Base-by-base conservation (phyloP, 92 coral and sea anemone species). In the Actinernus sp. region DNA sequence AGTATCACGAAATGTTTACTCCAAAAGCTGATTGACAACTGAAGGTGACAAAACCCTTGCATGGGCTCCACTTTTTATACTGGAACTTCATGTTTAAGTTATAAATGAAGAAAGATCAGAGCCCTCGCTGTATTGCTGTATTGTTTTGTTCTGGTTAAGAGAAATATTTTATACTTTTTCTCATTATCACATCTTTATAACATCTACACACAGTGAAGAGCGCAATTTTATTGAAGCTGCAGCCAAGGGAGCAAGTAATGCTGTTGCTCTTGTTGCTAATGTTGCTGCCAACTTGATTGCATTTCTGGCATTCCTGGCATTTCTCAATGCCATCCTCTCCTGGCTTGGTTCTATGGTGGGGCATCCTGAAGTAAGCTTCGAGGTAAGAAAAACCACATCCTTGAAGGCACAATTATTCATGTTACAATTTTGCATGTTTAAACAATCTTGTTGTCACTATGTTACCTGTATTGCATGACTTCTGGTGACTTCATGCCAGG, bases 211-310 rank as follows among this genome's bases (percentile, higher is more conserved):
- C 69, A 93, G 98, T 26, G 90, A 71, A 38, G 98, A 90, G 71
- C 76, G 91, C 47, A 93, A 93, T 28, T 48, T 93, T 14, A 90
- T 93, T 46, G 98, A 93, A 55, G 98, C 98, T 10, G 98, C 97
- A 12, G 98, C 98, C 21, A 76, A 88, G 41, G 98, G 98, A 8
- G 98, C 98, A 25, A 82, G 91, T 22, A 74, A 90, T 9, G 98
- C 98, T 14, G 78, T 90, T 62, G 71, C 91, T 17, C 63, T 93
- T 27, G 89, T 90, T 23, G 98, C 98, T 17, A 93, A 93, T 58
- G 78, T 93, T 58, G 98, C 93, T 40, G 98, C 98, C 31, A 93
- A 90, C 71, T 55, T 93, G 63, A 90, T 93, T 59, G 92, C 97
- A 21, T 93, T 93, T 65, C 83, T 90, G 61, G 98, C 98, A 7